A percentile compares a stretch with the other conserved stretches of the same genome.
phyloP scores from a whole-genome alignment of 2,797 vertebrate genomes.

The Hemibagrus guttatus region DNA sequence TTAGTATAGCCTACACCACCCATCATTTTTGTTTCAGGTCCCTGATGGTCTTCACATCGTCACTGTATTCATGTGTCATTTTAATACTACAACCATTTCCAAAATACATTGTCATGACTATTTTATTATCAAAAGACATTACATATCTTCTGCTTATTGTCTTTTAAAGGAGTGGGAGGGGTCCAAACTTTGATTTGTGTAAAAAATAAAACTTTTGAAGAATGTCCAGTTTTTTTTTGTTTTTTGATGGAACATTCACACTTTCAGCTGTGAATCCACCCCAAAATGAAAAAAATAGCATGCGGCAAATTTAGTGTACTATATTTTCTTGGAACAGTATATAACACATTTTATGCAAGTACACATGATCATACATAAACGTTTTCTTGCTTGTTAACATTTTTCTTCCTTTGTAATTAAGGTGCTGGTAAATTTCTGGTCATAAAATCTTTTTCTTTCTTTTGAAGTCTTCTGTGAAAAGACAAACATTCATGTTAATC shows the following conservation, averaged over 20 bases:
- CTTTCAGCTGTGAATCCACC: slow-evolving; percentile 45
- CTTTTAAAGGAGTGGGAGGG: slow-evolving; percentile 71
- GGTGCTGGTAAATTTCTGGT: slow-evolving; percentile 79
- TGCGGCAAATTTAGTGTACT: slow-evolving; percentile 77
- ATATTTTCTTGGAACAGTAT: slow-evolving; percentile 75
- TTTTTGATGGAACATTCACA: slow-evolving; percentile 56
- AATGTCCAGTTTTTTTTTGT: slow-evolving; percentile 51
- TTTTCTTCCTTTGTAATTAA: slow-evolving; percentile 70
- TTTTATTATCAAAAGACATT: slow-evolving; percentile 99
- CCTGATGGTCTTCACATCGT: background rate
- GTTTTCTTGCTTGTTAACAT: slow-evolving; percentile 56
- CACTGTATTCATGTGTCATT: background rate
- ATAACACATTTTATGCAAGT: slow-evolving; percentile 77
- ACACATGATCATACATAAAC: slow-evolving; percentile 73
- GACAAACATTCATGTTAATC: slow-evolving; percentile 74
- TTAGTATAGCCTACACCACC: background rate
- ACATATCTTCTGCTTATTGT: slow-evolving; percentile 81
- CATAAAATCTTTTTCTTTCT: slow-evolving; percentile 58
- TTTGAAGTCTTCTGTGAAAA: slow-evolving; percentile 62
- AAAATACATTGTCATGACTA: slow-evolving; percentile 86
- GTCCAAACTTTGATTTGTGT: slow-evolving; percentile 89
- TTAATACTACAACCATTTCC: slow-evolving; percentile 55
- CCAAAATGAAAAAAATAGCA: slow-evolving; percentile 66
- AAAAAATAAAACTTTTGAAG: slow-evolving; percentile 77
- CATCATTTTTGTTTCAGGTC: background rate